A percentile compares a stretch with the other conserved stretches of the same genome.
Evolutionary conservation across 2,113 vertebrate species (phyloP).

Genomic region (Saguinus midas): DNA sequence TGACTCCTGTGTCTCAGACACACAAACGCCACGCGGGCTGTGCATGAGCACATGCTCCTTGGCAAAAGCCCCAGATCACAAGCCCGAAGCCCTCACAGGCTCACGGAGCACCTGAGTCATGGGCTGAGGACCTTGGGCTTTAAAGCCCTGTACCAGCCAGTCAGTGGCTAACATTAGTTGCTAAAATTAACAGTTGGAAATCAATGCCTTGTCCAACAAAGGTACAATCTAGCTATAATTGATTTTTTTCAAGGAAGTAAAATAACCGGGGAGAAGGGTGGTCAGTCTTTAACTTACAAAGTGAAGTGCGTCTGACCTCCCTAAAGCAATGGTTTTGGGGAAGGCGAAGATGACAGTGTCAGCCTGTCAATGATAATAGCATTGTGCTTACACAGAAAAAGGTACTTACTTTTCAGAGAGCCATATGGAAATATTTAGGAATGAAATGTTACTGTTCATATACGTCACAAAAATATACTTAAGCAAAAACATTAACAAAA

Average conservation of each 20-base stretch:
- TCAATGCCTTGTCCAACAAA: not conserved
- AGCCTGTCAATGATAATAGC: rapidly evolving
- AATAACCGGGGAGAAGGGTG: not conserved
- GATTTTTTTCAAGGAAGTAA: not conserved
- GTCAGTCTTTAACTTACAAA: not conserved
- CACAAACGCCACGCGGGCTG: rapidly evolving
- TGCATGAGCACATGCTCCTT: not conserved
- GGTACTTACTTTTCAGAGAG: not conserved
- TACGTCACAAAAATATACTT: not conserved
- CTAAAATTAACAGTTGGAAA: not conserved
- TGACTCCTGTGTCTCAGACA: not conserved
- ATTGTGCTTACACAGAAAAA: rapidly evolving
- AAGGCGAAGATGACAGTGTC: not conserved
- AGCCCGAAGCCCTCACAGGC: not conserved
- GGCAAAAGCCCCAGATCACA: not conserved
- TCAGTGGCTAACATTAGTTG: not conserved
- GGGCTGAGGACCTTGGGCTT: not conserved
- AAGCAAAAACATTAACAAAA: not conserved
- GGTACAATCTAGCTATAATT: not conserved
- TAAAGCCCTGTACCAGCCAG: not conserved
- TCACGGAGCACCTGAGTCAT: not conserved
- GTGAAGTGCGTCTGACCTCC: not conserved
- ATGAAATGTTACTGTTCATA: not conserved
- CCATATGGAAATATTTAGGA: not conserved
- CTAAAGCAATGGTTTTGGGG: not conserved